Evolutionary conservation across 2,797 vertebrate species (phyloP).

Genomic region (Dipus sagitta): DNA sequence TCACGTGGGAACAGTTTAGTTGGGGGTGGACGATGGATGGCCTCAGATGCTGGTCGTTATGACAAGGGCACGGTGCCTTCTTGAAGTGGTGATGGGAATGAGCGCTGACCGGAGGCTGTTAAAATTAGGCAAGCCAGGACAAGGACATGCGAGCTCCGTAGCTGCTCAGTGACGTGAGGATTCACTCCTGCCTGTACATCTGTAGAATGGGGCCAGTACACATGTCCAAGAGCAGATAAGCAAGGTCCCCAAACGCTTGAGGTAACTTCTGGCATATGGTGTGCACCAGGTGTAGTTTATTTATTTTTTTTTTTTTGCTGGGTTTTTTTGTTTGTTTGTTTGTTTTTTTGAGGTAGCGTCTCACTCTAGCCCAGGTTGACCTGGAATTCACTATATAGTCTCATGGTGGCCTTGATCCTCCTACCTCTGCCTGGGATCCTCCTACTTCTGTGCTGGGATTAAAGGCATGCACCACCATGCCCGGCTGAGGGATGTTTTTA

Average conservation of each 20-base stretch:
- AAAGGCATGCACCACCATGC: no score
- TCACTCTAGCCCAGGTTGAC: no score
- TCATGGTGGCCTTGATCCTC: no score
- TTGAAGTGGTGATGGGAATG: conserved; percentile 3
- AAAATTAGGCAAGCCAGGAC: background rate
- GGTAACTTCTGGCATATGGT: background rate
- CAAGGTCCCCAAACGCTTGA: background rate
- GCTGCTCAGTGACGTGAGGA: background rate
- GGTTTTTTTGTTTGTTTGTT: no score
- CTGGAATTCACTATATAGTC: no score
- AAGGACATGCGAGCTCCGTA: background rate
- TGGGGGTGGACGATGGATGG: conserved; percentile 61
- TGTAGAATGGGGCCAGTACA: background rate
- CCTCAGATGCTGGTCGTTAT: background rate
- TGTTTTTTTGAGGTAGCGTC: no score
- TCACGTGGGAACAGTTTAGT: conserved; percentile 56
- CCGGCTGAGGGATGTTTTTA: background rate
- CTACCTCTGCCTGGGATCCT: no score
- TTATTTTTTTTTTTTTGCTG: no score
- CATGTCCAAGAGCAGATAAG: background rate
- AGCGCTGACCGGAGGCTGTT: background rate
- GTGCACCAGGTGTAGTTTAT: background rate
- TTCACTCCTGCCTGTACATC: background rate
- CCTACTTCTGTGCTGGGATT: no score
- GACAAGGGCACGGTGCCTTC: conserved; percentile 44